A percentile compares a stretch with the other conserved stretches of the same genome.
These are phyloP conservation scores for Centropyge bicolor DNA, from an alignment of 2,797 vertebrate genomes.

Conservation along the genomic window DNA sequence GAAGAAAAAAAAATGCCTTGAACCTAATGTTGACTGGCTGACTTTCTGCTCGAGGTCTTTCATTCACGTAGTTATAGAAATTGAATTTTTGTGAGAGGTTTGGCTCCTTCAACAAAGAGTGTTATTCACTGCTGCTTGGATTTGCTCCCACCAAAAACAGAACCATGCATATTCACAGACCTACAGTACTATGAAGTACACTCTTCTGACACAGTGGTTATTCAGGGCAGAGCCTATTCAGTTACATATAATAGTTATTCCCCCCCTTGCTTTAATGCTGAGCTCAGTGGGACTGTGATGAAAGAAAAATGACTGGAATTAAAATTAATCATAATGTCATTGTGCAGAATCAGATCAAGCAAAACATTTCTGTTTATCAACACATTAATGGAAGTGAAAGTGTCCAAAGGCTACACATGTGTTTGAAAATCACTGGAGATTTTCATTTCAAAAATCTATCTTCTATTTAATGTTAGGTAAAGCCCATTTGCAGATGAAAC, in stretches of 20 bases:
- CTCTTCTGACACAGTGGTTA: constrained; percentile 38
- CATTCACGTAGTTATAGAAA: constrained; percentile 49
- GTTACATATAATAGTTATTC: constrained; percentile 36
- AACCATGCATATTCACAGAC: constrained; percentile 47
- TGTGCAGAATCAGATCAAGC: constrained; percentile 16
- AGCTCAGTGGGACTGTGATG: constrained; percentile 20
- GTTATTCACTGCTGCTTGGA: constrained; percentile 54
- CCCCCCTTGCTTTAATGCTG: constrained; percentile 4
- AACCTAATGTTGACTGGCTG: constrained; percentile 37
- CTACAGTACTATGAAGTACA: constrained; percentile 28
- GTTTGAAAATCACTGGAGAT: neutral
- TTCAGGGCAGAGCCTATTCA: constrained; percentile 49
- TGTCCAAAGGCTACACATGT: neutral
- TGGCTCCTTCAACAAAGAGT: constrained; percentile 55
- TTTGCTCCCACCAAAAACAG: constrained; percentile 45
- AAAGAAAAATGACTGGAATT: constrained; percentile 42
- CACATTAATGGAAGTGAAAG: neutral
- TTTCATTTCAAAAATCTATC: neutral
- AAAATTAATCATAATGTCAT: constrained; percentile 24
- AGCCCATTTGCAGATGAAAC: neutral
- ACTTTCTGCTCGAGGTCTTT: constrained; percentile 53
- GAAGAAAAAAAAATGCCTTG: constrained; percentile 26
- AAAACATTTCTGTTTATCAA: neutral
- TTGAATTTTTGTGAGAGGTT: constrained; percentile 48
- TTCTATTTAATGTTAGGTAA: neutral